phyloP scores from a whole-genome alignment of 2,797 vertebrate species.

The Gobio occitaniae region DNA sequence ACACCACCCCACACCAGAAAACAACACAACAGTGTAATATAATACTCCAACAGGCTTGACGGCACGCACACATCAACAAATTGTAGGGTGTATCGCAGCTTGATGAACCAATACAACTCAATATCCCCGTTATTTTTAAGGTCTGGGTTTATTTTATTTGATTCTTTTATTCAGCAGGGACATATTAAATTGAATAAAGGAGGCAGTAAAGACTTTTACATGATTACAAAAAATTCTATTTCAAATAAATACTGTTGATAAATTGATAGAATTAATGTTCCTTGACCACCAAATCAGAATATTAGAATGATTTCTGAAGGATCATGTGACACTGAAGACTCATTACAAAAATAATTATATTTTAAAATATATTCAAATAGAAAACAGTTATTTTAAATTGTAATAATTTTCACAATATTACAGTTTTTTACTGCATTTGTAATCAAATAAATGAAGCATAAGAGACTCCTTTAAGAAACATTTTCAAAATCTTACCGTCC shows the following conservation, averaged over 20 bases:
- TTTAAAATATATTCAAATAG: neutral
- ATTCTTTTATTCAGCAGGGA: neutral
- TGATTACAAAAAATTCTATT: no score
- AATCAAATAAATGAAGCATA: neutral
- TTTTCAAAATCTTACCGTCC: neutral
- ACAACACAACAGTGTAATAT: slow-evolving; percentile 30
- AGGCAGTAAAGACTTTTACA: neutral
- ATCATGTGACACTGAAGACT: neutral
- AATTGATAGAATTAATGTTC: neutral
- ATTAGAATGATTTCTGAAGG: neutral
- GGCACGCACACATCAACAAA: neutral
- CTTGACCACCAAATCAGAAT: neutral
- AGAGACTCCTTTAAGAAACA: neutral
- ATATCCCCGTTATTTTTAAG: neutral
- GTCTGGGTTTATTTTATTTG: neutral
- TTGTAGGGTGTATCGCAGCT: neutral
- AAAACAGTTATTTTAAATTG: neutral
- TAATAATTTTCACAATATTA: neutral
- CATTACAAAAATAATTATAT: neutral
- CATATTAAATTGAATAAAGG: neutral
- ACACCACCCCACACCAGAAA: slow-evolving; percentile 20
- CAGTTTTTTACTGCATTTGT: neutral
- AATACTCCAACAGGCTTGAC: neutral
- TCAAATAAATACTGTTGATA: no score
- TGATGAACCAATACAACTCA: neutral